phyloP scores from a whole-genome alignment of 2,888 invertebrate genomes.

The Girardia tigrina region DNA sequence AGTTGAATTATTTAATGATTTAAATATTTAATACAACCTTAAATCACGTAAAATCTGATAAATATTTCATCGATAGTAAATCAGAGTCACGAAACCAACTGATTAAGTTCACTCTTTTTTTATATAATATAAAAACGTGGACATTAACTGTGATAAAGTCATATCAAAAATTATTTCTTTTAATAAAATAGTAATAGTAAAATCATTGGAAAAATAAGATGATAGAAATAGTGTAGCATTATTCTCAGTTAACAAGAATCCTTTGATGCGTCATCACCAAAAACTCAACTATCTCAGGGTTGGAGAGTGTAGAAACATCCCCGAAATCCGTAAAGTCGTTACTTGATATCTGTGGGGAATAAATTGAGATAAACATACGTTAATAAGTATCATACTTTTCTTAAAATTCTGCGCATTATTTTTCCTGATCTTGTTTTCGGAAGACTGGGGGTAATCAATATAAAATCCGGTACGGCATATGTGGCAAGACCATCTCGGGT shows the following conservation, averaged over 20 bases:
- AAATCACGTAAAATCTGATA: no score
- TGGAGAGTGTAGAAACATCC: constrained; percentile 81
- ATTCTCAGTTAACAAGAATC: neutral
- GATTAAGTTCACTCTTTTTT: no score
- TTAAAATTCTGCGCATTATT: constrained; percentile 83
- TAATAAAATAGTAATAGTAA: no score
- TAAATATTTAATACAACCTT: no score
- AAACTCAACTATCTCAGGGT: constrained; percentile 54
- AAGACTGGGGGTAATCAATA: constrained; percentile 61
- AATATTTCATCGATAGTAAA: no score
- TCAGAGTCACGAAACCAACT: no score
- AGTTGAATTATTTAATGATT: no score
- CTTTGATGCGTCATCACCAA: neutral
- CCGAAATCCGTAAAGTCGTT: constrained; percentile 74
- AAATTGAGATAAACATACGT: neutral
- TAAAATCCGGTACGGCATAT: constrained; percentile 52
- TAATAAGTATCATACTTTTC: constrained; percentile 63
- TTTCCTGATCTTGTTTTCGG: constrained; percentile 95
- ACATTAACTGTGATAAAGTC: no score
- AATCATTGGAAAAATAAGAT: no score
- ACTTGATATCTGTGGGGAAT: constrained; percentile 38
- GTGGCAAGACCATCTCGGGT: constrained; percentile 50
- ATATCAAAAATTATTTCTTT: no score
- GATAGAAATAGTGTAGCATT: no score
- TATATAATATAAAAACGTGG: no score